A percentile compares a stretch with the other conserved stretches of the same genome.
These are phyloP conservation scores for Tetrax tetrax DNA, from an alignment of 2,113 vertebrate genomes.

Conservation along the genomic window DNA sequence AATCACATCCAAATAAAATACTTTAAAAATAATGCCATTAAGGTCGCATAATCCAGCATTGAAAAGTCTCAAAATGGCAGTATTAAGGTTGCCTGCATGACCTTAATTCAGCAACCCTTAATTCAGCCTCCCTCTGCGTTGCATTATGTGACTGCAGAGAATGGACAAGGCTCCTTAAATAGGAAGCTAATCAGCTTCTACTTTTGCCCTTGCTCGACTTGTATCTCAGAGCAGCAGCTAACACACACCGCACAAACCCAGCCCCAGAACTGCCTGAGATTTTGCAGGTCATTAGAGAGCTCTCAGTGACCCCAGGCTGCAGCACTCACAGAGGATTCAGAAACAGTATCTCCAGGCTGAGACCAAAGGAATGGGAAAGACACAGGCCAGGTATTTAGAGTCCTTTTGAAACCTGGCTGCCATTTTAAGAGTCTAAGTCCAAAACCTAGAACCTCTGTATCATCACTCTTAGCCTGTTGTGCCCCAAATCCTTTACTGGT, in stretches of 20 bases:
- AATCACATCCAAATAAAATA: slow-evolving; percentile 33
- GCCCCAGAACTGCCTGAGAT: background rate
- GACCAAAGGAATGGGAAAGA: background rate
- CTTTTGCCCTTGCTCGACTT: background rate
- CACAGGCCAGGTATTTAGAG: background rate
- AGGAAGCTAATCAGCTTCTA: slow-evolving; percentile 28
- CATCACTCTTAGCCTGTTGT: background rate
- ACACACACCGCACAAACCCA: background rate
- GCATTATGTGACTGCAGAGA: background rate
- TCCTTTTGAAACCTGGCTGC: background rate
- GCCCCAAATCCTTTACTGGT: background rate
- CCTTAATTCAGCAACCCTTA: slow-evolving; percentile 41
- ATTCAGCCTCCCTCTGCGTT: background rate
- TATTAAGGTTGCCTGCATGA: background rate
- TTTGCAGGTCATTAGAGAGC: background rate
- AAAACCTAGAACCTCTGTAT: background rate
- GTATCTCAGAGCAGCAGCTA: background rate
- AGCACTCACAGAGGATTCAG: background rate
- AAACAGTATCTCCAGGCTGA: background rate
- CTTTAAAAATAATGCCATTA: slow-evolving; percentile 21
- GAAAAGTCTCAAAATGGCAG: slow-evolving; percentile 10
- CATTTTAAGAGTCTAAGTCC: background rate
- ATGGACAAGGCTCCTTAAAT: background rate
- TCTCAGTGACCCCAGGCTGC: background rate
- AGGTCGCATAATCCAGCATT: background rate